phyloP scores from a whole-genome alignment of 2,888 invertebrate species.

The Perdita meconis region DNA sequence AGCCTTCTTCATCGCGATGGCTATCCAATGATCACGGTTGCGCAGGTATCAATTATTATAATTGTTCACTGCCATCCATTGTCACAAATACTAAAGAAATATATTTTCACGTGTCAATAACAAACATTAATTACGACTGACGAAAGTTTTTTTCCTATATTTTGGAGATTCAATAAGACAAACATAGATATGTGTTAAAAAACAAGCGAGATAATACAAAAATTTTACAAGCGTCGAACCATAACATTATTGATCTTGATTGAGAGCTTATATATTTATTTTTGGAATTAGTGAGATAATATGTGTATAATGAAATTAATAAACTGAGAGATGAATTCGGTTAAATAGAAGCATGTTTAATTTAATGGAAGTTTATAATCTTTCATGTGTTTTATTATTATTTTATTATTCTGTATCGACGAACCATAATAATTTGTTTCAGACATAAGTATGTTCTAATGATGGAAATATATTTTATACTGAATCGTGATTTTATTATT shows the following conservation, averaged over 20 bases:
- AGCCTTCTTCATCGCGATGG: conserved; percentile 54
- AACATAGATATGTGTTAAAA: background rate
- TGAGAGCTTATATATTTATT: no score
- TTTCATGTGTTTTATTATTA: background rate
- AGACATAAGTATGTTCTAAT: no score
- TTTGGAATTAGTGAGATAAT: no score
- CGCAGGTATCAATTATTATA: conserved; percentile 1
- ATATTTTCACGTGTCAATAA: no score
- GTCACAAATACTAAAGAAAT: background rate
- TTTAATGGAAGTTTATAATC: background rate
- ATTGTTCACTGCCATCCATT: background rate
- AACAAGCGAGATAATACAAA: background rate
- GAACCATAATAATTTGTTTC: no score
- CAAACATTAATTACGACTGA: no score
- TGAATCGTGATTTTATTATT: no score
- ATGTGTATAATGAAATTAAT: no score
- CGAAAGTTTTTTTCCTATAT: no score
- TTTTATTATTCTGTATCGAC: background rate
- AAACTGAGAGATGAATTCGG: background rate
- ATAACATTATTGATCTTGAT: no score
- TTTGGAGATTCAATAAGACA: background rate
- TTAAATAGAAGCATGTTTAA: background rate
- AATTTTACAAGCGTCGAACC: no score
- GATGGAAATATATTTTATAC: no score
- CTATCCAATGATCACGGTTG: conserved; percentile 40